phyloP scores from a whole-genome alignment of 2,797 vertebrate genomes.

The Phataginus tricuspis region DNA sequence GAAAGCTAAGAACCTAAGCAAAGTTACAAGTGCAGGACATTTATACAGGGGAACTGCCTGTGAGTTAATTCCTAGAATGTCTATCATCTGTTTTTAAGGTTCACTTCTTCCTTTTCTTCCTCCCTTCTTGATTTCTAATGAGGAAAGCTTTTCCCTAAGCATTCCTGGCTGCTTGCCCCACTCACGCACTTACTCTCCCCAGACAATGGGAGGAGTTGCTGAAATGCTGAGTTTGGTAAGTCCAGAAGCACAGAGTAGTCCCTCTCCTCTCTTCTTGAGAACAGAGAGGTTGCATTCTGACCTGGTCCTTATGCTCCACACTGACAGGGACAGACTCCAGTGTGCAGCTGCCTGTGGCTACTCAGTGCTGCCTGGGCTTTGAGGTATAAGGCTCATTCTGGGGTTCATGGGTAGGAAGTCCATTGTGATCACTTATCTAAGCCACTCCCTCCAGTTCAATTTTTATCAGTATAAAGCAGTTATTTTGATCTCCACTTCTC shows the following conservation, averaged over 20 bases:
- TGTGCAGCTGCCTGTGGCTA: neutral
- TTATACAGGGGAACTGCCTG: fast-evolving
- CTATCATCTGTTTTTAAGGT: neutral
- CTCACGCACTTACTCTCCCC: neutral
- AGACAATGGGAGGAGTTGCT: neutral
- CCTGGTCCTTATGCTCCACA: fast-evolving
- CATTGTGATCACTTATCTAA: neutral
- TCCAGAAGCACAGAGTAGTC: fast-evolving
- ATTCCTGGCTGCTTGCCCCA: neutral
- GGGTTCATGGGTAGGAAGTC: neutral
- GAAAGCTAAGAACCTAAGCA: neutral
- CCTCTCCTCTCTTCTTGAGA: neutral
- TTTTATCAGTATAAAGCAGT: neutral
- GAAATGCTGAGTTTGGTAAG: neutral
- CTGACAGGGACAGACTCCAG: neutral
- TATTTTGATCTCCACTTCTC: neutral
- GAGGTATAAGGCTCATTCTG: neutral
- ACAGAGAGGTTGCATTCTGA: fast-evolving
- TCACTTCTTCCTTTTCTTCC: neutral
- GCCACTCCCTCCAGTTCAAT: neutral
- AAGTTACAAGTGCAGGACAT: neutral
- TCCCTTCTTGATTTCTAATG: neutral
- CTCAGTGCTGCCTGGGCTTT: neutral
- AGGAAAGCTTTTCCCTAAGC: neutral
- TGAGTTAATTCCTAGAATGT: neutral